phyloP scores from a whole-genome alignment of 2,113 vertebrate species.

The Trichechus manatus region DNA sequence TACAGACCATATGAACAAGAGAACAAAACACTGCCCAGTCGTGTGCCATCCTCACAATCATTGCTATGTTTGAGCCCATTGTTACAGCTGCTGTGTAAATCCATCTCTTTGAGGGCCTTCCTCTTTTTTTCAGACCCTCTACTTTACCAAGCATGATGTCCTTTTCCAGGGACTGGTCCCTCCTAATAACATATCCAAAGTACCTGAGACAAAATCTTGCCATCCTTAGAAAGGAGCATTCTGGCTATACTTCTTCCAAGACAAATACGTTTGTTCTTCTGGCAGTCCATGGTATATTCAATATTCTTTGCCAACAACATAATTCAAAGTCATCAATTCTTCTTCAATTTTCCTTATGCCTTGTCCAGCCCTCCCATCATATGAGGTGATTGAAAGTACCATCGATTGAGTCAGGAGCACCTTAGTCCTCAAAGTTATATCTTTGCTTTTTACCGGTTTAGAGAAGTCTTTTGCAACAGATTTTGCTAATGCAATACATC shows the following conservation, averaged over 20 bases:
- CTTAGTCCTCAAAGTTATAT: not conserved
- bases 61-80: not conserved
- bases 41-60: not conserved
- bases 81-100: not conserved
- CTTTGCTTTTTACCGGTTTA: not conserved
- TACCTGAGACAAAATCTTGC: not conserved
- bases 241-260: not conserved
- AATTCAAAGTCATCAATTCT: not conserved
- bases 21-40: not conserved
- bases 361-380: too few relatives aligned
- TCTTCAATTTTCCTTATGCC: too few relatives aligned
- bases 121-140: not conserved
- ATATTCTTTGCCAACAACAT: not conserved
- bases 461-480: not conserved
- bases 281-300: not conserved
- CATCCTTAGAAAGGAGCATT: not conserved
- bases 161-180: not conserved
- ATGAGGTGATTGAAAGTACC: too few relatives aligned
- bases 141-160: not conserved
- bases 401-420: not conserved
- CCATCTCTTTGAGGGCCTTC: not conserved
- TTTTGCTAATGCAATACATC: not conserved
- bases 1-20: not conserved
- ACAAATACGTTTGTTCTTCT: not conserved
- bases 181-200: not conserved